Base-by-base conservation (phyloP, 92 coral and sea anemone species). In the Virgularia gustaviana region DNA sequence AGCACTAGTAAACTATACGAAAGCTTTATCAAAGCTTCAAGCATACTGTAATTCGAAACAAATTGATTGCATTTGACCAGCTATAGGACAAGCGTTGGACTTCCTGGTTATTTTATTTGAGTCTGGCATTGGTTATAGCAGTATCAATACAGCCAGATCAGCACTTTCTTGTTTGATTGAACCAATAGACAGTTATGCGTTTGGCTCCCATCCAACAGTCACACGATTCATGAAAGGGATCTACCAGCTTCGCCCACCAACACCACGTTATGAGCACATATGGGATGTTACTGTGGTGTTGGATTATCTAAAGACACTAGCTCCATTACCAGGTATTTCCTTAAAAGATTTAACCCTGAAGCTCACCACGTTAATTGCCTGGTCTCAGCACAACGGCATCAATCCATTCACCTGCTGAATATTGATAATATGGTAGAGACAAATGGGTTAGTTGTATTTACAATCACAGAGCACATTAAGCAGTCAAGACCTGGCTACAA, bases 191-290 rank as follows among this genome's bases (percentile, higher is more conserved):
- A 49, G 23, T 49, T 49, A 49, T 49, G 7, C 57, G 23, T 49
- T 49, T 5, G 57, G 57, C 23, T 19, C 57, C 23, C 7, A 6
- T 27, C 57, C 57, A 16, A 49, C 57, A 16, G 57, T 49, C 4
- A 49, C 22, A 49, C 57, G 57, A 49, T 49, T 49, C 23, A 4
- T 49, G 57, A 49, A 49, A n/a, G 57, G 57, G 16, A 16, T 49
- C 4, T 49, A 16, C 23, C 57, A 49, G 57, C 57, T 49, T 6
- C 57, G 57, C 29, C 64, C 86, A 36, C 59, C 77, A 38, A 55
- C 36, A 65, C 63, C 86, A 55, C n/a, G 83, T 43, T 81, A 81
- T 62, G 67, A 76, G 38, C 56, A 77, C 66, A 77, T 81, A 42
- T 70, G 52, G 82, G 72, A 81, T 38, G 83, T 63, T 22, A 71